These are phyloP conservation scores for Drusus annulatus DNA, from an alignment of 1,140 invertebrate genomes.

Conservation along the genomic window DNA sequence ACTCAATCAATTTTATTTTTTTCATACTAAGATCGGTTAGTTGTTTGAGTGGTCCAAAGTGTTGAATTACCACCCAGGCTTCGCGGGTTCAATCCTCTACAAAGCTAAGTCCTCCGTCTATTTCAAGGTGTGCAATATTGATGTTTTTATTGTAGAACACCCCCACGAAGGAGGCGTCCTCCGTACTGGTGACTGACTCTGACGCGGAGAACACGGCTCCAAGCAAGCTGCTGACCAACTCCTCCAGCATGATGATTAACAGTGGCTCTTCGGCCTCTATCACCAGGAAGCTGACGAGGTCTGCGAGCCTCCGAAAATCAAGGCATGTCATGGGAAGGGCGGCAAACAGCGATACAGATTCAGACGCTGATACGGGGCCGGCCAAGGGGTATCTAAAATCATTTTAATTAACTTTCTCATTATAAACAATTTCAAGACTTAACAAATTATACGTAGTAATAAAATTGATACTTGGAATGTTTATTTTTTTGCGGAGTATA, in stretches of 20 bases:
- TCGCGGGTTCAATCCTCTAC: no score
- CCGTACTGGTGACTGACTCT: constrained; percentile 67
- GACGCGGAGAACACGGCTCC: constrained; percentile 60
- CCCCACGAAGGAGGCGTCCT: constrained; percentile 57
- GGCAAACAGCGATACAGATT: constrained; percentile 69
- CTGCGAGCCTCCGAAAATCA: constrained; percentile 71
- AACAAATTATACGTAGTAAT: no score
- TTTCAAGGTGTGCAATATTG: no score
- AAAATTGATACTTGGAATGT: no score
- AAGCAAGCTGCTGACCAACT: constrained; percentile 40
- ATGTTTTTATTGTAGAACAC: constrained; percentile 57
- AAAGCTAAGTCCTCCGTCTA: no score
- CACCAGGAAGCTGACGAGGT: constrained; percentile 72
- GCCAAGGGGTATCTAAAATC: constrained; percentile 50
- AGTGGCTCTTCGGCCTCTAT: constrained; percentile 58
- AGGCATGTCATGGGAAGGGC: constrained; percentile 71
- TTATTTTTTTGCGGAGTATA: no score
- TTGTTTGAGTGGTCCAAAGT: no score
- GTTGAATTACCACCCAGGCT: no score
- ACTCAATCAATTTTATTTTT: no score
- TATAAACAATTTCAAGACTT: no score
- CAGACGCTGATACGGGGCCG: constrained; percentile 65
- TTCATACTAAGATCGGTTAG: no score
- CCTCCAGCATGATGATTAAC: constrained; percentile 60
- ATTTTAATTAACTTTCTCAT: no score